phyloP scores from a whole-genome alignment of 2,797 vertebrate genomes.

The Phalanger gymnotis region DNA sequence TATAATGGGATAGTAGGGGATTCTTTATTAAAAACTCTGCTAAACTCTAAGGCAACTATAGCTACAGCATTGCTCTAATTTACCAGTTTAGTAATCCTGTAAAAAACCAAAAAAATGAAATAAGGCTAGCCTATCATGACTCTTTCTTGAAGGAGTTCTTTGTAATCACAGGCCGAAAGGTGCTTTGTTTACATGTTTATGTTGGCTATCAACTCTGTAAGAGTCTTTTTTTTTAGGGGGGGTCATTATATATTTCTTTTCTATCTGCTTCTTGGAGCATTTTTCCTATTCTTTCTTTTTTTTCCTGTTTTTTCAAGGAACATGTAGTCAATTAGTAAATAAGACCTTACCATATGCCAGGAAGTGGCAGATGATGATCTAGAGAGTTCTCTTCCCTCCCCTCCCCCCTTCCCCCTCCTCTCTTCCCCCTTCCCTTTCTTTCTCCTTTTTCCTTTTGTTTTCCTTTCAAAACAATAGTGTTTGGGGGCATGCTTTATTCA shows the following conservation, averaged over 20 bases:
- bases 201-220: not conserved
- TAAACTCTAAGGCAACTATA: not conserved
- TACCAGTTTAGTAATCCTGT: not conserved
- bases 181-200: not conserved
- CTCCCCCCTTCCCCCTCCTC: not conserved
- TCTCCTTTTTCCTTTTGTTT: not conserved
- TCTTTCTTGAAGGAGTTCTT: not conserved
- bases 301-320: not conserved
- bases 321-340: not conserved
- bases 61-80: not conserved
- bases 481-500: not conserved
- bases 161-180: not conserved
- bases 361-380: not conserved
- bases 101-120: not conserved
- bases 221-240: no score
- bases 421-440: not conserved
- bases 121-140: not conserved
- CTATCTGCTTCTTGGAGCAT: not conserved
- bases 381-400: no score
- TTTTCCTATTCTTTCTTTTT: not conserved
- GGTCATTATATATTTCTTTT: not conserved
- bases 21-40: not conserved
- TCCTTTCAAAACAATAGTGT: not conserved
- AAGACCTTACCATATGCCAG: not conserved
- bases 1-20: not conserved